Conservation (phyloP, 2,888 invertebrate species). For the Elysia crispata region DNA sequence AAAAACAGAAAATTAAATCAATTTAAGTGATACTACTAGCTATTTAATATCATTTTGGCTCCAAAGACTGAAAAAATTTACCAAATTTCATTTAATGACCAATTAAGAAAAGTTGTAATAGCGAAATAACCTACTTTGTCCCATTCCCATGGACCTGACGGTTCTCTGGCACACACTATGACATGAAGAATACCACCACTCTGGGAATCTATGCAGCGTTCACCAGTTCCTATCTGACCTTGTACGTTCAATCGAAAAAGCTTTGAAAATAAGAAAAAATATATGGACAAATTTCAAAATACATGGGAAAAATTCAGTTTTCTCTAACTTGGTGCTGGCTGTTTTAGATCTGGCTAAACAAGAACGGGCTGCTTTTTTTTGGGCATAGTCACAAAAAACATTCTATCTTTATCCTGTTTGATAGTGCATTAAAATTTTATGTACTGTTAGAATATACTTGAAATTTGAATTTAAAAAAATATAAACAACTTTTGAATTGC, state of each 20-base stretch:
- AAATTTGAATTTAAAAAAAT: too few relatives aligned
- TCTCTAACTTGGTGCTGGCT: neutral
- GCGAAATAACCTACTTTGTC: slow-evolving; percentile 81
- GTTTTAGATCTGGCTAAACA: too few relatives aligned
- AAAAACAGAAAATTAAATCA: neutral
- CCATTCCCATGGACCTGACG: slow-evolving; percentile 96
- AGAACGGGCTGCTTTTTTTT: too few relatives aligned
- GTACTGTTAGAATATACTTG: too few relatives aligned
- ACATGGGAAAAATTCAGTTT: neutral
- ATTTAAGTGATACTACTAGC: too few relatives aligned
- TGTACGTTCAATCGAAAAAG: slow-evolving; percentile 93
- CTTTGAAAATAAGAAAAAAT: slow-evolving; percentile 78
- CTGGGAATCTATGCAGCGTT: slow-evolving; percentile 95
- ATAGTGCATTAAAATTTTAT: too few relatives aligned
- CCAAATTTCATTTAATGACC: neutral
- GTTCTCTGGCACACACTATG: slow-evolving; percentile 93
- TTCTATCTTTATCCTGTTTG: too few relatives aligned
- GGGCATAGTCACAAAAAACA: too few relatives aligned
- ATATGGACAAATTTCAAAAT: neutral
- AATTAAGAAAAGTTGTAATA: neutral
- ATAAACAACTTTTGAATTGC: too few relatives aligned
- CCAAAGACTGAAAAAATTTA: neutral
- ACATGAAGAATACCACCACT: slow-evolving; percentile 88
- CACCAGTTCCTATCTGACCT: slow-evolving; percentile 96
- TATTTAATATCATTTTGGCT: neutral